A percentile compares a stretch with the other conserved stretches of the same genome.
Evolutionary conservation across 2,113 vertebrate species (phyloP).

Genomic region (Toxotes chatareus): DNA sequence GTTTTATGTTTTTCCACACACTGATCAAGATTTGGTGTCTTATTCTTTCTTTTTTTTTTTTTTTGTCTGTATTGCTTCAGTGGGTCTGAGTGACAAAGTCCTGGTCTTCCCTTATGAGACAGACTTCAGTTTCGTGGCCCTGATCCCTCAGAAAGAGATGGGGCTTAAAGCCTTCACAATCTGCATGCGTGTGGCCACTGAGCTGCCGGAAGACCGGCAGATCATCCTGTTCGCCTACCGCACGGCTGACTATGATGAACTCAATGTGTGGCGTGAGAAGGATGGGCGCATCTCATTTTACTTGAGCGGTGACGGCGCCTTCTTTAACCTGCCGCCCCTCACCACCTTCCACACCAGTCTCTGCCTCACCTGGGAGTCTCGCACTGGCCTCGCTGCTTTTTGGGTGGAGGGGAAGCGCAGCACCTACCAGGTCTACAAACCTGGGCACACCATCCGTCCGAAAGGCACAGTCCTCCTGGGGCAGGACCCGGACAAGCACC

Average conservation of each 20-base stretch:
- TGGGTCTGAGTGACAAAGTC: constrained; percentile 80
- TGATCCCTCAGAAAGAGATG: constrained; percentile 82
- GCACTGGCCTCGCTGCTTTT: constrained; percentile 80
- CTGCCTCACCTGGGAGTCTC: constrained; percentile 86
- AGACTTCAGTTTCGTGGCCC: constrained; percentile 83
- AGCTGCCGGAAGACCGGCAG: constrained; percentile 81
- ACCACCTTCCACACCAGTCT: constrained; percentile 84
- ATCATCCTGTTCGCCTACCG: constrained; percentile 87
- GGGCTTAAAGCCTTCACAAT: constrained; percentile 83
- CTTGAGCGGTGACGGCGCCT: constrained; percentile 78
- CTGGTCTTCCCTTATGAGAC: constrained; percentile 86
- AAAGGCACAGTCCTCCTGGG: constrained; percentile 83
- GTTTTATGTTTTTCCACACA: neutral
- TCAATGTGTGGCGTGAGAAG: constrained; percentile 85
- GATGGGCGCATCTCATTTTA: constrained; percentile 82
- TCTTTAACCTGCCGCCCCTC: constrained; percentile 80
- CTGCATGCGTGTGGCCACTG: constrained; percentile 84
- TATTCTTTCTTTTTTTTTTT: neutral
- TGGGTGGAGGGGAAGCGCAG: constrained; percentile 84
- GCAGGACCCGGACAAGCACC: constrained; percentile 83
- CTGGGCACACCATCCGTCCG: constrained; percentile 79
- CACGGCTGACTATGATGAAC: constrained; percentile 82
- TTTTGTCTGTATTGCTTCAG: constrained; percentile 43
- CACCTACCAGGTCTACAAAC: constrained; percentile 84
- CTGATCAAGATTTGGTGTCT: neutral